Evolutionary conservation across 2,888 invertebrate genomes (phyloP).

Genomic region (Perithous albicinctus): DNA sequence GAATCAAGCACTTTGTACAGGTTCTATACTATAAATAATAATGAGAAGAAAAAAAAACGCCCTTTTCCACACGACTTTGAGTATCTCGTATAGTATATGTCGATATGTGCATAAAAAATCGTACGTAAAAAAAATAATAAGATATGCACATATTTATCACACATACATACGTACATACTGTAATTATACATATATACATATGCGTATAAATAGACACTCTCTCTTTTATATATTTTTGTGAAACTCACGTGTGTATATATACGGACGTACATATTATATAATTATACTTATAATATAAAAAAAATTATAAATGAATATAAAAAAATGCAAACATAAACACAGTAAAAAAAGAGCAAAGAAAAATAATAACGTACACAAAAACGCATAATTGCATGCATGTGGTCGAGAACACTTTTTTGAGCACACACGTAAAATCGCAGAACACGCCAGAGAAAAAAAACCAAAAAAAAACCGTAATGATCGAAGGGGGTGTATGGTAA

Average conservation of each 20-base stretch:
- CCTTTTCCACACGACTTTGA: slow-evolving; percentile 82
- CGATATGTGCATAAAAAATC: slow-evolving; percentile 74
- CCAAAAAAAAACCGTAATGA: slow-evolving; percentile 38
- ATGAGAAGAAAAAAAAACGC: slow-evolving; percentile 73
- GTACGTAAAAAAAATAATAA: slow-evolving; percentile 66
- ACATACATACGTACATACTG: slow-evolving; percentile 73
- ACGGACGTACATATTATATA: slow-evolving; percentile 77
- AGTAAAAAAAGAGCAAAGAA: slow-evolving; percentile 17
- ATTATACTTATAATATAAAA: slow-evolving; percentile 67
- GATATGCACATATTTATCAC: slow-evolving; percentile 68
- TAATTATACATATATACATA: slow-evolving; percentile 69
- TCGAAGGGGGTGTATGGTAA: slow-evolving; percentile 47
- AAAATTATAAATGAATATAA: slow-evolving; percentile 41
- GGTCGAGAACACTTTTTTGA: slow-evolving; percentile 57
- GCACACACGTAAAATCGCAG: slow-evolving; percentile 64
- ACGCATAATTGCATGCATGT: slow-evolving; percentile 52
- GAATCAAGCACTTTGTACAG: slow-evolving; percentile 84
- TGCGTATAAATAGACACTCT: slow-evolving; percentile 78
- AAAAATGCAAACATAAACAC: slow-evolving; percentile 30
- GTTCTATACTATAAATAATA: slow-evolving; percentile 76
- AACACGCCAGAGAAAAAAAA: slow-evolving; percentile 52
- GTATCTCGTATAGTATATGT: slow-evolving; percentile 77
- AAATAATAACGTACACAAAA: slow-evolving; percentile 40
- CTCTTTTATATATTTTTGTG: slow-evolving; percentile 85
- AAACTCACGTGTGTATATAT: slow-evolving; percentile 83